Evolutionary conservation across 1,140 invertebrate genomes (phyloP).

Genomic region (Mya arenaria): DNA sequence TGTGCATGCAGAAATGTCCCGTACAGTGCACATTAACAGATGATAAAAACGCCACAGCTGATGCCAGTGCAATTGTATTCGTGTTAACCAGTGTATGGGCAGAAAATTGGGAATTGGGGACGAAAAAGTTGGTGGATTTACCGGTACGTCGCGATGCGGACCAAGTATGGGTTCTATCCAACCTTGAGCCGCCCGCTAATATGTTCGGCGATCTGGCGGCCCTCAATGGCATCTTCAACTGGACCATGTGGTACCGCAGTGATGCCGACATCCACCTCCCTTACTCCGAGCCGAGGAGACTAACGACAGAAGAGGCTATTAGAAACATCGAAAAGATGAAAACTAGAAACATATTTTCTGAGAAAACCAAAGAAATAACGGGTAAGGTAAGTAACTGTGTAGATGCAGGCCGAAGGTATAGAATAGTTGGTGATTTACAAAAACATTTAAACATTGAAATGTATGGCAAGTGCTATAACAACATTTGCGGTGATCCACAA

Average conservation of each 20-base stretch:
- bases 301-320: slow-evolving; percentile 11
- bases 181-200: slow-evolving; percentile 67
- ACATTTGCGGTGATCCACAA: slow-evolving; percentile 63
- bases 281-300: slow-evolving; percentile 53
- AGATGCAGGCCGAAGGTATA: slow-evolving; percentile 82
- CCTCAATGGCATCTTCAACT: slow-evolving; percentile 67
- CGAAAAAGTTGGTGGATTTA: slow-evolving; percentile 27
- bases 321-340: not conserved
- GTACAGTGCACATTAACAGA: slow-evolving; percentile 65
- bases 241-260: slow-evolving; percentile 70
- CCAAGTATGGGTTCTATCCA: slow-evolving; percentile 71
- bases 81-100: slow-evolving; percentile 60
- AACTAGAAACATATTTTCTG: slow-evolving; percentile 31
- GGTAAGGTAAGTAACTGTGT: slow-evolving; percentile 87
- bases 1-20: slow-evolving; percentile 14
- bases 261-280: slow-evolving; percentile 66
- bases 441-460: slow-evolving; percentile 84
- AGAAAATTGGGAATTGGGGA: slow-evolving; percentile 33
- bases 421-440: slow-evolving; percentile 83
- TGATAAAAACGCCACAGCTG: slow-evolving; percentile 57
- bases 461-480: slow-evolving; percentile 83
- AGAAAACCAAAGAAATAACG: slow-evolving; percentile 78
- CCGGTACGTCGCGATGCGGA: slow-evolving; percentile 57
- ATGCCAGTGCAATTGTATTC: slow-evolving; percentile 74
- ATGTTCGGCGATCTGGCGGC: slow-evolving; percentile 51